phyloP scores from a whole-genome alignment of 2,113 vertebrate species.

The Tricholaema leucomelas region DNA sequence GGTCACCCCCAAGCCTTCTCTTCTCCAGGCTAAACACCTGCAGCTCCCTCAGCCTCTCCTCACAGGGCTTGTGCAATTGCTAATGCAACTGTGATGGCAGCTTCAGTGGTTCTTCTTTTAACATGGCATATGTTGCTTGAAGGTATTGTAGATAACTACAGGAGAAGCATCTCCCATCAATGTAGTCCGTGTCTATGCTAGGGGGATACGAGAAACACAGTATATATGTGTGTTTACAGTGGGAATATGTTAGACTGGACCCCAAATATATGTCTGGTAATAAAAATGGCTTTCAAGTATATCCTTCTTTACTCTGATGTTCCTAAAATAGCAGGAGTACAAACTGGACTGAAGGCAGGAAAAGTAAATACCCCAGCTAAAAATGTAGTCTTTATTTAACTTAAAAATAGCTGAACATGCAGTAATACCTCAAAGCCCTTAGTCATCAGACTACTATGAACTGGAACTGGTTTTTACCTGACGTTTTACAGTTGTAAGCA shows the following conservation, averaged over 20 bases:
- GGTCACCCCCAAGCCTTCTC: too few relatives aligned
- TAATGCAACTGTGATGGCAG: not conserved
- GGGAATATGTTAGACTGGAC: not conserved
- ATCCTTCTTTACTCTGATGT: not conserved
- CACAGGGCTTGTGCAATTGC: too few relatives aligned
- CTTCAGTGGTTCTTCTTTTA: not conserved
- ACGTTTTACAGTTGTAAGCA: not conserved
- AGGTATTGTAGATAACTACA: not conserved
- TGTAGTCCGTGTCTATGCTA: fast-evolving
- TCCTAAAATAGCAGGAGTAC: not conserved
- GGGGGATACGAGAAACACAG: not conserved
- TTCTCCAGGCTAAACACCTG: too few relatives aligned
- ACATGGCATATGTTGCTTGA: not conserved
- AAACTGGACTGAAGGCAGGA: not conserved
- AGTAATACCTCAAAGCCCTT: not conserved
- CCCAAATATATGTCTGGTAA: not conserved
- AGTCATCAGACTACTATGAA: not conserved
- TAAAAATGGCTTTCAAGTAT: not conserved
- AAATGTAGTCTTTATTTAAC: not conserved
- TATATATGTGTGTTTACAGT: not conserved
- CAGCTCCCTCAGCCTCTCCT: too few relatives aligned
- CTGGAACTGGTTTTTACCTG: not conserved
- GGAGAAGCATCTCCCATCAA: not conserved
- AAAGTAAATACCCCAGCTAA: not conserved
- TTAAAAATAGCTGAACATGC: not conserved